These are phyloP conservation scores for Sardina pilchardus DNA, from an alignment of 2,113 vertebrate genomes.

Conservation along the genomic window DNA sequence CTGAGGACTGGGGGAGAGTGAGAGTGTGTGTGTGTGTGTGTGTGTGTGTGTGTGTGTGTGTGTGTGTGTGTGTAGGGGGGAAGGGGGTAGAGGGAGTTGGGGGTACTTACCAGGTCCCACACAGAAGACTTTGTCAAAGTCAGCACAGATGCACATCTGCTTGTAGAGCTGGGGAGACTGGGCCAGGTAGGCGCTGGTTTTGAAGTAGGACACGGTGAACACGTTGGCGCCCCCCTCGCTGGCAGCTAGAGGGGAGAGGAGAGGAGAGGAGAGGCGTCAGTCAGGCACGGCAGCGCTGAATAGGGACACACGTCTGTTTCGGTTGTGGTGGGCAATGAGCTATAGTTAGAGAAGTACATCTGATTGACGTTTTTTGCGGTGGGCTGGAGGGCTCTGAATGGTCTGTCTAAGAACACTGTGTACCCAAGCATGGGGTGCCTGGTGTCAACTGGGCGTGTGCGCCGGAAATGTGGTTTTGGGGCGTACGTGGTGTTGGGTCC, in stretches of 20 bases:
- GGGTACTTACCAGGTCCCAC: slow-evolving; percentile 88
- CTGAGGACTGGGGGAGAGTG: not conserved
- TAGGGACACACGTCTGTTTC: not conserved
- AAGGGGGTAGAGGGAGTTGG: not conserved
- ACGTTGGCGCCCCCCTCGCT: slow-evolving; percentile 98
- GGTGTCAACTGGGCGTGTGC: slow-evolving; percentile 27
- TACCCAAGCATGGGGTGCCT: slow-evolving; percentile 1
- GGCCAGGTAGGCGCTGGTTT: slow-evolving; percentile 96
- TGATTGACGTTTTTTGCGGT: not conserved
- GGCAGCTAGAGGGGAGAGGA: slow-evolving; percentile 80
- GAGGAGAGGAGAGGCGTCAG: too few relatives aligned
- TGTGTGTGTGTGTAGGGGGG: not conserved
- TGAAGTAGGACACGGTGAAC: slow-evolving; percentile 98
- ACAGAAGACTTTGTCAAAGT: slow-evolving; percentile 98
- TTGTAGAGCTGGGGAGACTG: slow-evolving; percentile 99
- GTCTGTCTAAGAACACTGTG: slow-evolving; percentile 40
- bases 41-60: slow-evolving; percentile 9
- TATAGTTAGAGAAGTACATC: not conserved
- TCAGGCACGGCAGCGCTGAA: not conserved
- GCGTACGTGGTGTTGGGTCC: slow-evolving; percentile 28
- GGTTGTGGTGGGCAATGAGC: not conserved
- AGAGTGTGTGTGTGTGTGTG: not conserved
- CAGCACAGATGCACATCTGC: slow-evolving; percentile 99
- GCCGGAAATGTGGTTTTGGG: slow-evolving; percentile 56
- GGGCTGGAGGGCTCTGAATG: not conserved